Conservation (phyloP, 2,113 vertebrate species). For the Thomomys bottae region DNA sequence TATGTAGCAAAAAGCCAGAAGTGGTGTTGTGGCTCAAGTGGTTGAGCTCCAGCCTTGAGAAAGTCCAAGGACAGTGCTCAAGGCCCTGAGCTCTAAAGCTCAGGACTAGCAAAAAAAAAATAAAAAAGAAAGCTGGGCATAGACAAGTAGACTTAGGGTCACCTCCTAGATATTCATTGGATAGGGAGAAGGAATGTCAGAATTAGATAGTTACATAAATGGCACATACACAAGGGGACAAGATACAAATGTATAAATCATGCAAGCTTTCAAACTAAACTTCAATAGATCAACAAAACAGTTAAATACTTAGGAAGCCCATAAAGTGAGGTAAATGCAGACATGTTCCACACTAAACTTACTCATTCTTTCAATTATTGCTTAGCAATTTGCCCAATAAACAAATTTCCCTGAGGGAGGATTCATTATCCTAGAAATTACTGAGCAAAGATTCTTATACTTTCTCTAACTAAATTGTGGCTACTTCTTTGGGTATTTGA, state of each 20-base stretch:
- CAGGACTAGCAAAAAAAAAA: neutral
- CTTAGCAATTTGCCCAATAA: conserved; percentile 46
- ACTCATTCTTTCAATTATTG: neutral
- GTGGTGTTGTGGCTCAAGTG: too few relatives aligned
- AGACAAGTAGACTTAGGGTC: neutral
- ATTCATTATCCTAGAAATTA: neutral
- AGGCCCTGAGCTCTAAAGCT: too few relatives aligned
- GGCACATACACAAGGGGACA: neutral
- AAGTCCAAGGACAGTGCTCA: too few relatives aligned
- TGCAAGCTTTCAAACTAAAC: neutral
- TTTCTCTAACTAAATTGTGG: conserved; percentile 30
- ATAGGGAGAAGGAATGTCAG: neutral
- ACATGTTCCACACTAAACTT: neutral
- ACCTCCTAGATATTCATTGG: neutral
- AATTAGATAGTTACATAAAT: neutral
- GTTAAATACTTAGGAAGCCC: conserved; percentile 3
- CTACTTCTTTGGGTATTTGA: neutral
- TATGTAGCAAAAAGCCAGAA: too few relatives aligned
- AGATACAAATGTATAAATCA: neutral
- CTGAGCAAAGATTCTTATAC: neutral
- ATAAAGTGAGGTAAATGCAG: neutral
- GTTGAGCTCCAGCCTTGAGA: too few relatives aligned
- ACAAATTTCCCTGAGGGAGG: conserved; percentile 7
- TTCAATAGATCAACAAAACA: neutral
- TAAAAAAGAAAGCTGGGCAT: neutral